These are phyloP conservation scores for Talpa occidentalis DNA, from an alignment of 2,113 vertebrate genomes.

Conservation along the genomic window DNA sequence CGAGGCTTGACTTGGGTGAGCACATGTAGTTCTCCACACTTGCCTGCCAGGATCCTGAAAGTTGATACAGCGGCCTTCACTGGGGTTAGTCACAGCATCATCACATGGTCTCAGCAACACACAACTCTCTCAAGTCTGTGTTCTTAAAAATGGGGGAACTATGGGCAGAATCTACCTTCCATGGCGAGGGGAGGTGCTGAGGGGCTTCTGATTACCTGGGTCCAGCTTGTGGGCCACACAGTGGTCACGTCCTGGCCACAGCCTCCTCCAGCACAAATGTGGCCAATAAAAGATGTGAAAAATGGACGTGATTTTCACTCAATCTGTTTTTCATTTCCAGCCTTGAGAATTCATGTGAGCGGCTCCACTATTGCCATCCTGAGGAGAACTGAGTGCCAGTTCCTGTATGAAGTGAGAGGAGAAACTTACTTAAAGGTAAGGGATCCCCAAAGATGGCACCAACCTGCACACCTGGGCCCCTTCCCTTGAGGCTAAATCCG, in stretches of 20 bases:
- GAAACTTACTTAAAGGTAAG: conserved; percentile 97
- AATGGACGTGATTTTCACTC: neutral
- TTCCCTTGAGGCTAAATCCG: neutral
- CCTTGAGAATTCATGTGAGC: conserved; percentile 94
- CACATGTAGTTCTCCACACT: no score
- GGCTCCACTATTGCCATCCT: conserved; percentile 95
- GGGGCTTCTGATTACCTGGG: no score
- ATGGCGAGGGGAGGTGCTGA: no score
- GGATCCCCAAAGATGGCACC: neutral
- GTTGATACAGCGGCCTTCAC: neutral
- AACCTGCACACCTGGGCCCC: no score
- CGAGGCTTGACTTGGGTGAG: no score
- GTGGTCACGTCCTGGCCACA: neutral
- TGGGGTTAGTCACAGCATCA: neutral
- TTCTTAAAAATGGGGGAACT: no score
- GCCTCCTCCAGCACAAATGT: neutral
- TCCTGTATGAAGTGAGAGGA: conserved; percentile 94
- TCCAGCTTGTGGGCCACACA: neutral
- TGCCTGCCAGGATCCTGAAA: no score
- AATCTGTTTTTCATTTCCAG: conserved; percentile 73
- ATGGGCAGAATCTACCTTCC: no score
- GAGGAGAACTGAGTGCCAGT: conserved; percentile 94
- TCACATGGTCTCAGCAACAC: neutral
- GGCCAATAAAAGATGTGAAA: neutral
- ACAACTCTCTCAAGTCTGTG: no score